A percentile compares a stretch with the other conserved stretches of the same genome.
These are phyloP conservation scores for Rafetus swinhoei DNA, from an alignment of 2,113 vertebrate genomes.

Conservation along the genomic window DNA sequence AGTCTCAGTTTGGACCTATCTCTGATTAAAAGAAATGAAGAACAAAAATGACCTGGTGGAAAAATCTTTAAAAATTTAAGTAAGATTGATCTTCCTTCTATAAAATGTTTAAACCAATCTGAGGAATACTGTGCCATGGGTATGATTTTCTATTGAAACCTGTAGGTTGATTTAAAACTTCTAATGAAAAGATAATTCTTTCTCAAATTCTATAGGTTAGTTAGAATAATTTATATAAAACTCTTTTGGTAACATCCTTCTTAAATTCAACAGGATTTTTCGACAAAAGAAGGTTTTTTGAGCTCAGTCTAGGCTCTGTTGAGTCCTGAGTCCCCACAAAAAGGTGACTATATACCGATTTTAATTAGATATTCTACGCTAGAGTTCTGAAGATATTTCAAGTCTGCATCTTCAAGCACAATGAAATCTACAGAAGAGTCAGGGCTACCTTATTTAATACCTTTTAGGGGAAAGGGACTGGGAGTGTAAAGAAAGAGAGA, in stretches of 20 bases:
- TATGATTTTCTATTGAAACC: background rate
- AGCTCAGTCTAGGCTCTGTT: background rate
- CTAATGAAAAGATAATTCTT: background rate
- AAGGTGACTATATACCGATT: background rate
- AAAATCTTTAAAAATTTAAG: background rate
- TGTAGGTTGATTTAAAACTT: background rate
- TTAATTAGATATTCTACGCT: background rate
- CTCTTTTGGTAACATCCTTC: background rate
- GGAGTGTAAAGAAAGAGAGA: background rate
- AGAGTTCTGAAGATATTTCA: background rate
- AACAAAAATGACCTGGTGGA: background rate
- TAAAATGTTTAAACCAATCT: background rate
- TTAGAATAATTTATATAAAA: background rate
- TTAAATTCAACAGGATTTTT: background rate
- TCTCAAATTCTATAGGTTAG: background rate
- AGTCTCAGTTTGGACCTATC: background rate
- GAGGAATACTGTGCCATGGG: background rate
- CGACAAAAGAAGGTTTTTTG: background rate
- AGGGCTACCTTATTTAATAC: background rate
- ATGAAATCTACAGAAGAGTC: conserved; percentile 3
- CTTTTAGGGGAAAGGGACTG: background rate
- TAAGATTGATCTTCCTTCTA: background rate
- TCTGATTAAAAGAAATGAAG: background rate
- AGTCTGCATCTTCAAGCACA: background rate
- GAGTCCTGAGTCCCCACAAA: background rate